phyloP scores from a whole-genome alignment of 2,113 vertebrate species.

The Tupaia chinensis region DNA sequence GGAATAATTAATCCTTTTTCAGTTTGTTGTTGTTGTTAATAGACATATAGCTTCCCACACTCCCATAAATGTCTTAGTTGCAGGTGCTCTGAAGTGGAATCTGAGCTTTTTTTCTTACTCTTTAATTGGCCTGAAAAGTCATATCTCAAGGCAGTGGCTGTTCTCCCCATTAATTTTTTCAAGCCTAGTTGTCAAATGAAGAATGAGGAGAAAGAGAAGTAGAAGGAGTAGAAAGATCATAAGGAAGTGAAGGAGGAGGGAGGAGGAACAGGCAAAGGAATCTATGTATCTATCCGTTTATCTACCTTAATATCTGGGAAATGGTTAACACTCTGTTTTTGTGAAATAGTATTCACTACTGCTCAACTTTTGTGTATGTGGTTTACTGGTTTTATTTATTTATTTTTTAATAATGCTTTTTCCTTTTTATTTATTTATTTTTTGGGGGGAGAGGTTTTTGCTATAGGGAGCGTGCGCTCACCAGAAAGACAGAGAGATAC shows the following conservation, averaged over 20 bases:
- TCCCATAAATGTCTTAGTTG: neutral
- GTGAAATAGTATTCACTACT: neutral
- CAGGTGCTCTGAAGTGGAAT: neutral
- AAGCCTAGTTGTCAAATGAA: slow-evolving; percentile 5
- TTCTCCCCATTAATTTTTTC: slow-evolving; percentile 30
- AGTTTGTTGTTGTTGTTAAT: neutral
- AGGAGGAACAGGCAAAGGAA: neutral
- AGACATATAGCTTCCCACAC: neutral
- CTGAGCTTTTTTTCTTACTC: neutral
- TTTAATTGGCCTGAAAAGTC: neutral
- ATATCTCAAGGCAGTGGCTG: neutral
- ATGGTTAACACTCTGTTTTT: neutral
- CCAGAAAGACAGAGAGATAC: too few species aligned
- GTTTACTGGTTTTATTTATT: neutral
- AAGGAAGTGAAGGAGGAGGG: neutral
- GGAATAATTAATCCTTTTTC: neutral
- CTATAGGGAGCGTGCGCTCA: too few species aligned
- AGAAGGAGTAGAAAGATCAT: neutral
- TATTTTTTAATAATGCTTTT: too few species aligned
- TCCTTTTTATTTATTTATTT: too few species aligned
- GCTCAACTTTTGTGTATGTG: neutral
- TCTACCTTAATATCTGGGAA: neutral
- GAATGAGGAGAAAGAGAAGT: neutral
- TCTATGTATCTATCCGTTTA: neutral
- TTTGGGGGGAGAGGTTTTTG: too few species aligned